A percentile compares a stretch with the other conserved stretches of the same genome.
Conservation (phyloP, 2,113 vertebrate species). For the Oryzias melastigma region DNA sequence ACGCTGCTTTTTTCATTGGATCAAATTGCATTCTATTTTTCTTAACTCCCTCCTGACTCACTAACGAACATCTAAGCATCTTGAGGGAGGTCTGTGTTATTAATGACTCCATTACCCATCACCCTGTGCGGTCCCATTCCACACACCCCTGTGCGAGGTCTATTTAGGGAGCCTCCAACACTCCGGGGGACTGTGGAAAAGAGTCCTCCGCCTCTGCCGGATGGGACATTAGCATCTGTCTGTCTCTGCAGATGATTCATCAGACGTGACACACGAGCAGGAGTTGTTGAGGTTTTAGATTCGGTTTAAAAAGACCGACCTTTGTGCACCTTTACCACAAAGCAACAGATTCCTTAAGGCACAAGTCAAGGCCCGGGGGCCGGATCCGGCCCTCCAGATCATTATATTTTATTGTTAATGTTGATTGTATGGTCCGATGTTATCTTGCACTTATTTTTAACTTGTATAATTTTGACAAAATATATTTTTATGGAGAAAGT, state of each 20-base stretch:
- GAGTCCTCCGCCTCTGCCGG: constrained; percentile 64
- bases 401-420: too few relatives aligned
- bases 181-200: constrained; percentile 62
- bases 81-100: constrained; percentile 78
- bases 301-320: constrained; percentile 46
- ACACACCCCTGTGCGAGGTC: constrained; percentile 69
- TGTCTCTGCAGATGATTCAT: constrained; percentile 69
- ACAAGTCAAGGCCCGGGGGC: too few relatives aligned
- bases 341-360: background rate
- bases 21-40: constrained; percentile 72
- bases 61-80: constrained; percentile 79
- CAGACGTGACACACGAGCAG: constrained; percentile 50
- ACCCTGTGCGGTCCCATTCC: constrained; percentile 77
- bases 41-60: constrained; percentile 59
- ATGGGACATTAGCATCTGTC: constrained; percentile 73
- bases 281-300: constrained; percentile 53
- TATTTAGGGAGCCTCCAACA: constrained; percentile 74
- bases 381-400: too few relatives aligned
- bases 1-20: constrained; percentile 48
- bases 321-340: constrained; percentile 31
- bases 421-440: too few relatives aligned
- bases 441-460: too few relatives aligned
- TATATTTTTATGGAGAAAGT: too few relatives aligned
- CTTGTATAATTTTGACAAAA: too few relatives aligned
- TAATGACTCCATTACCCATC: constrained; percentile 82